Evolutionary conservation across 2,888 invertebrate genomes (phyloP).

Genomic region (Globia sparganii): DNA sequence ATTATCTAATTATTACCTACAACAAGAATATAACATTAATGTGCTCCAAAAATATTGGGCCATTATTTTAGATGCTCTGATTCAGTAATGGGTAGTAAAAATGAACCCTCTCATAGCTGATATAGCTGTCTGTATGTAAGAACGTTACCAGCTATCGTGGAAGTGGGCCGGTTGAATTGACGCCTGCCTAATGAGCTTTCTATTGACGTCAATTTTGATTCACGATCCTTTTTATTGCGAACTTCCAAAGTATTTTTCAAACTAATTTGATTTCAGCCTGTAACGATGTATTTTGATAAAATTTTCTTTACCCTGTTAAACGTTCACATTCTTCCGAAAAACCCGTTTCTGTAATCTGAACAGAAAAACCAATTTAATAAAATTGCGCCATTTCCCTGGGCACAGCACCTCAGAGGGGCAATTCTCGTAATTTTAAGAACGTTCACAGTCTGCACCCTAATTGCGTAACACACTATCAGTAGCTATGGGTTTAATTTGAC

Average conservation of each 20-base stretch:
- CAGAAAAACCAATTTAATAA: background rate
- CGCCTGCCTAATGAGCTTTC: conserved; percentile 50
- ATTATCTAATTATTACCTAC: background rate
- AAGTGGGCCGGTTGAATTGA: conserved; percentile 35
- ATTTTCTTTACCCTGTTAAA: background rate
- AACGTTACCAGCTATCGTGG: conserved; percentile 2
- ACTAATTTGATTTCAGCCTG: conserved; percentile 39
- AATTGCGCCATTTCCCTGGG: background rate
- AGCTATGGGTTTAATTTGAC: too few species aligned
- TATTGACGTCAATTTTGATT: conserved; percentile 60
- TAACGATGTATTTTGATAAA: conserved; percentile 28
- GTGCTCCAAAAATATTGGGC: background rate
- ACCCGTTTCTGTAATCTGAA: background rate
- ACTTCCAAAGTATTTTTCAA: conserved; percentile 13
- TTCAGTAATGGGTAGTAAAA: conserved; percentile 4
- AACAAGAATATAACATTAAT: background rate
- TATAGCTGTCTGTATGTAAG: background rate
- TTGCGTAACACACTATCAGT: too few species aligned
- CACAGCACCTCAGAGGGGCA: too few species aligned
- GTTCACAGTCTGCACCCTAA: too few species aligned
- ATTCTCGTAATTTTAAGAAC: too few species aligned
- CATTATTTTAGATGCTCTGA: background rate
- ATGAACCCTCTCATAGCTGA: too few species aligned
- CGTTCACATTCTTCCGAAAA: background rate
- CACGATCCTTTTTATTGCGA: conserved; percentile 46